Conservation (phyloP, 2,797 vertebrate species). For the Vireo griseus region DNA sequence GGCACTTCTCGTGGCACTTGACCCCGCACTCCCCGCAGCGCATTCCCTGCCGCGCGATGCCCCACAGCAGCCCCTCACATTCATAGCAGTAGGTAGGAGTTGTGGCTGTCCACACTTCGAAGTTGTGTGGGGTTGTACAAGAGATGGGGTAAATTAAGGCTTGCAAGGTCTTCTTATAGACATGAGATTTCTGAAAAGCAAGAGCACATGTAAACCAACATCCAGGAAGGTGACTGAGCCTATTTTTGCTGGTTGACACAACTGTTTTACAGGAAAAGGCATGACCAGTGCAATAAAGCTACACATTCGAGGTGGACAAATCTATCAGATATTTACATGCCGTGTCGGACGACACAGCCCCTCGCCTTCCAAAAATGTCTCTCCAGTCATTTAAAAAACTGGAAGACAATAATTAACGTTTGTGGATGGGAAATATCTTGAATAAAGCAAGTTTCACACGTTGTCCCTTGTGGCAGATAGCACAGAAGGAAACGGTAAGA, state of each 20-base stretch:
- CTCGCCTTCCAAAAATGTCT: background rate
- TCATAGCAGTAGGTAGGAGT: constrained; percentile 98
- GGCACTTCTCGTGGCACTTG: constrained; percentile 92
- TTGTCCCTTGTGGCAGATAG: background rate
- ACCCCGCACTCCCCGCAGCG: constrained; percentile 94
- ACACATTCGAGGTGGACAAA: background rate
- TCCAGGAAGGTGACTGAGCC: background rate
- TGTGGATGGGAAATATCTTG: background rate
- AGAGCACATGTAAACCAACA: background rate
- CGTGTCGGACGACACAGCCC: background rate
- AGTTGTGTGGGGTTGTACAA: constrained; percentile 96
- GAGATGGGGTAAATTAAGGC: constrained; percentile 99
- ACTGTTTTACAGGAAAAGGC: background rate
- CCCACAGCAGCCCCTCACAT: constrained; percentile 96
- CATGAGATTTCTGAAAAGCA: constrained; percentile 90
- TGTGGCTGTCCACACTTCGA: constrained; percentile 95
- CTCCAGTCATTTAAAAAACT: background rate
- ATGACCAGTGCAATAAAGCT: background rate
- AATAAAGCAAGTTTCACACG: background rate
- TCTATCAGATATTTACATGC: background rate
- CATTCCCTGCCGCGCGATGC: constrained; percentile 97
- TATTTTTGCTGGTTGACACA: background rate
- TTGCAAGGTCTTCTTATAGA: constrained; percentile 98
- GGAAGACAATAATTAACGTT: background rate
- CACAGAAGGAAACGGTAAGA: background rate